Base-by-base conservation (phyloP, 2,888 invertebrate species). In the Lydus trimaculatus region DNA sequence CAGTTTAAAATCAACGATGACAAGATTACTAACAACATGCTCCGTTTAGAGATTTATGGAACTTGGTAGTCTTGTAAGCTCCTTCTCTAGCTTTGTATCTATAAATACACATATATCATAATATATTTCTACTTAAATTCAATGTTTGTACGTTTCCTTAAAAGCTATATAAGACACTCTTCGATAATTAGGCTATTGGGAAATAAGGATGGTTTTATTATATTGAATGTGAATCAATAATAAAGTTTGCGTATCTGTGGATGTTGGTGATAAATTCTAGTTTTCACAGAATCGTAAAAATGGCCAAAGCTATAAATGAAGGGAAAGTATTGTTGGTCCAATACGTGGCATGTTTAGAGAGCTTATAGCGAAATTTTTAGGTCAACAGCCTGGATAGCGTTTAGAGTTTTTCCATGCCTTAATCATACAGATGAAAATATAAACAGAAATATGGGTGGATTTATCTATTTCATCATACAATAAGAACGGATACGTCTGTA, bases 1-100 rank as follows among this genome's bases (percentile, higher is more conserved):
- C 73, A 72, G 70, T 74, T 74, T 70, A 72, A 76, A 78, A 78
- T 78, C 76, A 78, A 67, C 76, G 76, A 70, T 73, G 78, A 76
- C 76, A 78, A 70, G 72, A 62, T 39, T 62, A 62, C 48, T 63
- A 31, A 63, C 65, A 52, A 66, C 58, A 62, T 48, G 31, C 67
- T 65, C 64, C 67, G 65, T 63, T 59, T 23, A 11, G 59, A 70
- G 70, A 70, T 70, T 70, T 70, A 70, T 65, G 61, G 6, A 33
- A 60, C 64, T 33, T 33, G 66, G 28, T 61, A n/a, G n/a, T 64
- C 61, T 66, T 70, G 66, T 63, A 61, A 58, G 58, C 64, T 68
- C 60, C 15, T 59, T 20, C 56, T 56, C 56, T 56, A 20, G 25
- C 56, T 25, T 20, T 56, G 4, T 56, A 25, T 25, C 56, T 25